Conservation (phyloP, 2,797 vertebrate genomes). For the Diplodus puntazzo region DNA sequence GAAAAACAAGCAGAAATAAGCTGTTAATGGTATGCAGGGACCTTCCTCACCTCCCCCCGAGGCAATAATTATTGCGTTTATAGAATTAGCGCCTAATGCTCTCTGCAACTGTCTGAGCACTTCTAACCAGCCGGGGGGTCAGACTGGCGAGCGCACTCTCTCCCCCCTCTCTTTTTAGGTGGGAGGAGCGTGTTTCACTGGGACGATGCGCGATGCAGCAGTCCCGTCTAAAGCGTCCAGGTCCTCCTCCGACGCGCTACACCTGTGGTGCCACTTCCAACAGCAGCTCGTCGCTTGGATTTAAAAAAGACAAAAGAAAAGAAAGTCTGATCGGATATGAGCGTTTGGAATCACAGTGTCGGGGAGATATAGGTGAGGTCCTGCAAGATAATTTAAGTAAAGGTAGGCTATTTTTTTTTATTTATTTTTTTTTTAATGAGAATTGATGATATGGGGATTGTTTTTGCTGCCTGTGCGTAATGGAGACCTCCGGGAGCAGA, state of each 20-base stretch:
- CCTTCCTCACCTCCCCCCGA: too few relatives aligned
- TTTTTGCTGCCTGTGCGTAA: conserved; percentile 50
- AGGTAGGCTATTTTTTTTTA: too few relatives aligned
- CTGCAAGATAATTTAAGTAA: not conserved
- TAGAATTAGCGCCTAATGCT: not conserved
- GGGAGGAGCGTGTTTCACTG: conserved; percentile 77
- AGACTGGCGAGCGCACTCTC: conserved; percentile 50
- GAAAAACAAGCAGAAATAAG: not conserved
- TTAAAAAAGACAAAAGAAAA: not conserved
- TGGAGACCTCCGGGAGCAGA: conserved; percentile 39
- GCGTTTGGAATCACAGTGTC: conserved; percentile 40
- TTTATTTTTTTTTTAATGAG: too few relatives aligned
- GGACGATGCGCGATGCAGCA: conserved; percentile 68
- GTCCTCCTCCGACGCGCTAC: conserved; percentile 41
- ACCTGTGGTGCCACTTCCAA: conserved; percentile 51
- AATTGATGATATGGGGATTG: too few relatives aligned
- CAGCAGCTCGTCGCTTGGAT: conserved; percentile 40
- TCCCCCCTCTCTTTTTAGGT: conserved; percentile 36
- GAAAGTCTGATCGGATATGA: conserved; percentile 58
- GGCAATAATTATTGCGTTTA: too few relatives aligned
- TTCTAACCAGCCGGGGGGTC: conserved; percentile 40
- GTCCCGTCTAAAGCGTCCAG: conserved; percentile 60
- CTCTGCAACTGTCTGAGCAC: not conserved
- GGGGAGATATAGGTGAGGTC: conserved; percentile 71
- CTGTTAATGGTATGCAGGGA: not conserved